Base-by-base conservation (phyloP, 2,113 vertebrate species). In the Cacatua alba region DNA sequence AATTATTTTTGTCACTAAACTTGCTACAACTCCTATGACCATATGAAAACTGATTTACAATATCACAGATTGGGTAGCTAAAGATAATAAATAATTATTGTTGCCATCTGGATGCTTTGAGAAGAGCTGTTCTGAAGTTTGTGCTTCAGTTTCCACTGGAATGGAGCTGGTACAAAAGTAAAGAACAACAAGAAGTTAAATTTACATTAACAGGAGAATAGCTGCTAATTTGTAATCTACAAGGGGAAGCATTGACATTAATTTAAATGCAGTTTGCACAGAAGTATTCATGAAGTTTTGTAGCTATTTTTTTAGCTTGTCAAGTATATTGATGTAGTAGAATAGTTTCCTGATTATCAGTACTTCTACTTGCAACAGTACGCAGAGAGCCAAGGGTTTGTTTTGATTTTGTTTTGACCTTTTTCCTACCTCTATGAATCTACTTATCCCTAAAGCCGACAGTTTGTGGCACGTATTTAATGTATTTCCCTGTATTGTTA, bases 61-160 rank as follows among this genome's bases (percentile, higher is more conserved):
- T 96, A 89, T 95, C 95, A 94, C 97, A 98, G 97, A 97, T 96
- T 97, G 95, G 82, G 88, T 88, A 97, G 88, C 95, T 97, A 96
- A 97, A 97, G 97, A 97, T 97, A 97, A 98, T 98, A 97, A 97
- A 97, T 97, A 97, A 98, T 97, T 96, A 97, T 96, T 95, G 82
- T 94, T 96, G 91, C 97, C 98, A 98, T 98, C 97, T 98, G 97
- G 97, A 94, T 1, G 18, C 68, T 95, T 95, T 92, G 86, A 97
- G 96, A 96, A 95, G 81, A 1, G 0, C 95, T 81, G 65, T 93
- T 97, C 95, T 96, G 82, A 97, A 97, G 80, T 95, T 64, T 94
- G 74, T 4, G 11, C 84, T 96, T 94, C 68, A 83, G 82, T 78
- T 96, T 67, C 74, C 86, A 64, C 90, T 96, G 94, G 95, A 97